Evolutionary conservation across 2,113 vertebrate species (phyloP).

Genomic region (Cavia aperea): DNA sequence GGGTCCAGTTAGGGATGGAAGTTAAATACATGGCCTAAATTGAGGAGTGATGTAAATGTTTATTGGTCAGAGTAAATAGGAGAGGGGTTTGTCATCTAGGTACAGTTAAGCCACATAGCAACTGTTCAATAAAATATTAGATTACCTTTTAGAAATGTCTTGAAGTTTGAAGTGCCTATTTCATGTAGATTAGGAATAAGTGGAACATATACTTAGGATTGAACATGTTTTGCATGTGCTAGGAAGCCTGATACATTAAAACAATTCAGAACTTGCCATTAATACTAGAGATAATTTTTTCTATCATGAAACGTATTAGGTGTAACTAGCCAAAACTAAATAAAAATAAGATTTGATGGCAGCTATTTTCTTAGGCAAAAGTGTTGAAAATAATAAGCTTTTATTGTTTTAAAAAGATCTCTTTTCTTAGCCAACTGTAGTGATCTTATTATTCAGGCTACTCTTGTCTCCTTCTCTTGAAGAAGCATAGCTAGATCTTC

Average conservation of each 20-base stretch:
- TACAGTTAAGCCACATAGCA: not conserved
- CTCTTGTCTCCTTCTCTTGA: not conserved
- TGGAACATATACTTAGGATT: not conserved
- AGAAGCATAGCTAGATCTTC: not conserved
- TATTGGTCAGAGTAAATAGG: not conserved
- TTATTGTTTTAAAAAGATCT: slow-evolving; percentile 30
- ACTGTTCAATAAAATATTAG: slow-evolving; percentile 30
- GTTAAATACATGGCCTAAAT: not conserved
- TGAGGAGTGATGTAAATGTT: not conserved
- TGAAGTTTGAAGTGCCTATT: not conserved
- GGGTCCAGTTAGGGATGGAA: not conserved
- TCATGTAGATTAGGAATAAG: not conserved
- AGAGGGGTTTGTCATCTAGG: not conserved
- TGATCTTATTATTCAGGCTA: not conserved
- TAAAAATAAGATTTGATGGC: not conserved
- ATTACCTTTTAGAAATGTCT: slow-evolving; percentile 4
- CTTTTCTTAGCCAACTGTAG: not conserved
- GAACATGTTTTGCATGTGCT: not conserved
- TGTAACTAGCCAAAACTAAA: not conserved
- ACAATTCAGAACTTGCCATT: slow-evolving; percentile 32
- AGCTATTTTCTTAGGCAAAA: slow-evolving; percentile 11
- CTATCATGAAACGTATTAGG: not conserved
- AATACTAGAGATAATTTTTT: slow-evolving; percentile 21
- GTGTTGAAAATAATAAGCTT: not conserved
- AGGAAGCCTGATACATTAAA: not conserved